Base-by-base conservation (phyloP, 2,888 invertebrate species). In the Pammene fasciana region DNA sequence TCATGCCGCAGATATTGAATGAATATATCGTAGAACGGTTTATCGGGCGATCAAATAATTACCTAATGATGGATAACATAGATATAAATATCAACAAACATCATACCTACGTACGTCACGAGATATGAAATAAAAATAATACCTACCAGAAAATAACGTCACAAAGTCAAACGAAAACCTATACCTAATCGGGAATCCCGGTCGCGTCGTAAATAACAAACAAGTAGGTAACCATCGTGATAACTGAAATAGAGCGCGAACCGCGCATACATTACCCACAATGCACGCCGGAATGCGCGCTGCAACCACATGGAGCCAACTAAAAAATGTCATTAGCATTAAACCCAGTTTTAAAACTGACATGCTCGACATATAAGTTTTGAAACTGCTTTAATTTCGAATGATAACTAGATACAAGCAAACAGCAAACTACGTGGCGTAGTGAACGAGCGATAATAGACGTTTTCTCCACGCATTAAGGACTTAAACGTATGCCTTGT, bases 181-280 rank as follows among this genome's bases (percentile, higher is more conserved):
- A 38, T 36, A n/a, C n/a, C n/a, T n/a, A 48, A 79, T 79, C 75
- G 74, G 76, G 77, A 81, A 84, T 84, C 81, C 79, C 78, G 76
- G 74, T 77, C 73, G 80, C 79, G 80, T 79, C 77, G 78, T 80
- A 83, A 84, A 85, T 83, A 84, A 81, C 79, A 73, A 81, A 75
- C 78, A 82, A 83, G 82, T 84, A 81, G 86, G 85, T 88, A 83
- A 83, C 81, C 82, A 81, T 80, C 80, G 82, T 86, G 90, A 91
- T 90, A 90, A 88, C 83, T 85, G 86, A 89, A 90, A 89, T 91
- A 81, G 90, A 90, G 89, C 91, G 88, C 85, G 77, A 89, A 87
- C 84, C 84, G 85, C 79, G 85, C 86, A 86, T 86, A 82, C 83
- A 86, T 82, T 82, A 86, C 84, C 82, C 81, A 84, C 84, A 81